Evolutionary conservation across 1,140 invertebrate genomes (phyloP), one percentile per base, ranked within the genome.

Genomic region (Homalodisca vitripennis): DNA sequence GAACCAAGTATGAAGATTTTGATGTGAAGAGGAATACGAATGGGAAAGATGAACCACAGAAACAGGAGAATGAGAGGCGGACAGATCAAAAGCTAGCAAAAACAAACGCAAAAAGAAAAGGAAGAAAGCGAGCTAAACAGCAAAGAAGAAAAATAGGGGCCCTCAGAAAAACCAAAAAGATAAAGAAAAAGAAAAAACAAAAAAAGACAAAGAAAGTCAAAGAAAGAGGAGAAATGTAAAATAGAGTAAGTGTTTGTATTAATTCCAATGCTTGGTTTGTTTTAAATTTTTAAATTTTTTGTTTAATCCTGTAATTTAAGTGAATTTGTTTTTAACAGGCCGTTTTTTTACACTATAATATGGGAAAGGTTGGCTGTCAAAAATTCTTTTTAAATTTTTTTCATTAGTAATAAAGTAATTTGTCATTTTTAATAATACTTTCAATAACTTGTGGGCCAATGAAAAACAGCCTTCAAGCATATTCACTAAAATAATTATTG

Each of bases 21-120:
- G 84, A 86, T 71, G 84, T 30, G 81, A 85, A 65, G 82, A 83
- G 67, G 81, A 82, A 48, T 84, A 82, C 14, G 86, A 85, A 68
- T 83, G 83, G 32, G 84, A 84, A 74, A 77, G 79, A 79, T 62
- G 80, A 81, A 12, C 79, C 77, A 53, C 31, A 27, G 46, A 2
- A 24, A n/a, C 20, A 30, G 62, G 22, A n/a, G n/a, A 30, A 17
- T 22, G 57, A 64, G 51, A 66, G 63, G 53, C 70, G 73, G 24
- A 34, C 30, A 53, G 71, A 71, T 31, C 65, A 72, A 71, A 70
- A 70, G 66, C 51, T 63, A 64, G 51, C 51, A 74, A 73, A 70
- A 76, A 67, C 24, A 75, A 64, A 69, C 63, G 70, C 24, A 75
- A 70, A 71, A 75, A 75, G 64, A 72, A 73, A 66, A 69, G 69